Percentiles rank a stretch among this genome's conserved stretches.
Conservation (phyloP, 1,140 invertebrate genomes). For the Leptonema lineaticorne region DNA sequence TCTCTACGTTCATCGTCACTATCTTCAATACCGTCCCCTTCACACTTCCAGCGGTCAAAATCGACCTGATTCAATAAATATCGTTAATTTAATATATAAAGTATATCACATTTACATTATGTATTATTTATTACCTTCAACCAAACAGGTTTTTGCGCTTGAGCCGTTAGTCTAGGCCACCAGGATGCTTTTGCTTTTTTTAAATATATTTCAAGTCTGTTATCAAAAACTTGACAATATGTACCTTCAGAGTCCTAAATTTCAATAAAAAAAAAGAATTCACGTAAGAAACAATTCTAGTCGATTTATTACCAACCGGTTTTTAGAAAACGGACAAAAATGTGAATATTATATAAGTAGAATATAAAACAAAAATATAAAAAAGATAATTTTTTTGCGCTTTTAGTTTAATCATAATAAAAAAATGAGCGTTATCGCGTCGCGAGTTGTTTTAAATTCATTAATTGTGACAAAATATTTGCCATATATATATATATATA, state of each 20-base stretch:
- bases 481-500: no score
- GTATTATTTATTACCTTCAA: conserved; percentile 63
- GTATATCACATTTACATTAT: background rate
- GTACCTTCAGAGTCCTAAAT: conserved; percentile 49
- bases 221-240: conserved; percentile 66
- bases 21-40: conserved; percentile 66
- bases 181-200: conserved; percentile 69
- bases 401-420: no score
- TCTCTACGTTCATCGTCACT: conserved; percentile 66
- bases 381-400: background rate
- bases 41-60: conserved; percentile 81
- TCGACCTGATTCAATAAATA: conserved; percentile 64
- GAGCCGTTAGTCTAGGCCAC: conserved; percentile 80
- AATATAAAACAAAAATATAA: background rate
- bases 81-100: background rate
- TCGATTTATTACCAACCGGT: background rate
- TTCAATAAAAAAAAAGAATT: conserved; percentile 13
- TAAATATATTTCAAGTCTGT: conserved; percentile 75
- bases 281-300: conserved; percentile 25
- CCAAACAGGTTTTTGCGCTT: conserved; percentile 83
- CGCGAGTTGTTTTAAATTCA: no score
- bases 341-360: no score
- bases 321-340: no score
- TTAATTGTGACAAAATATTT: no score
- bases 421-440: no score